Evolutionary conservation across 2,113 vertebrate genomes (phyloP).

Genomic region (Empidonax traillii): DNA sequence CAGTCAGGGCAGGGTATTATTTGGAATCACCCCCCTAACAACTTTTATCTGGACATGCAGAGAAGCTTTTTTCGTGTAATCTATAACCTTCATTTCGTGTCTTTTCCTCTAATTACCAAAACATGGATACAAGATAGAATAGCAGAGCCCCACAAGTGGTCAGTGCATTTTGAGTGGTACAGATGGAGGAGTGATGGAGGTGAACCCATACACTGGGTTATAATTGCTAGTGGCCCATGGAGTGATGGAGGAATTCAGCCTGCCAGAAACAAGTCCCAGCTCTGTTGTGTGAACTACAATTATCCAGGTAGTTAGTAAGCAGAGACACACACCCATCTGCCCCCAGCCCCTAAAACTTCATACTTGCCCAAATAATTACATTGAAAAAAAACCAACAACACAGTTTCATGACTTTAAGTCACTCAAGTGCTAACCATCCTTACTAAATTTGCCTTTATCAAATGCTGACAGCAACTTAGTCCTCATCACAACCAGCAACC

Average conservation of each 20-base stretch:
- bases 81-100: background rate
- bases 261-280: background rate
- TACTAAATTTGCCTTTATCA: background rate
- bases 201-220: background rate
- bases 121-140: background rate
- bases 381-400: accelerated
- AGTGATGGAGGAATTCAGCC: background rate
- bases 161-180: background rate
- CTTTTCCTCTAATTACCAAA: background rate
- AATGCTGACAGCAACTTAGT: background rate
- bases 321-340: background rate
- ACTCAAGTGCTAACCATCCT: background rate
- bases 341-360: background rate
- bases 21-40: background rate
- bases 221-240: background rate
- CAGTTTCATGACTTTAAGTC: background rate
- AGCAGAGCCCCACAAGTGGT: accelerated
- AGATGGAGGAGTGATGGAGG: background rate
- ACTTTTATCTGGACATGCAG: background rate
- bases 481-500: background rate
- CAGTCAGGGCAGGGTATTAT: background rate
- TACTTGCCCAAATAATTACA: background rate
- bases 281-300: background rate
- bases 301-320: background rate
- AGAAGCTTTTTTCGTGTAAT: background rate